Evolutionary conservation across 2,888 invertebrate species (phyloP), one percentile per base, ranked within the genome.

Genomic region (Elysia crispata): DNA sequence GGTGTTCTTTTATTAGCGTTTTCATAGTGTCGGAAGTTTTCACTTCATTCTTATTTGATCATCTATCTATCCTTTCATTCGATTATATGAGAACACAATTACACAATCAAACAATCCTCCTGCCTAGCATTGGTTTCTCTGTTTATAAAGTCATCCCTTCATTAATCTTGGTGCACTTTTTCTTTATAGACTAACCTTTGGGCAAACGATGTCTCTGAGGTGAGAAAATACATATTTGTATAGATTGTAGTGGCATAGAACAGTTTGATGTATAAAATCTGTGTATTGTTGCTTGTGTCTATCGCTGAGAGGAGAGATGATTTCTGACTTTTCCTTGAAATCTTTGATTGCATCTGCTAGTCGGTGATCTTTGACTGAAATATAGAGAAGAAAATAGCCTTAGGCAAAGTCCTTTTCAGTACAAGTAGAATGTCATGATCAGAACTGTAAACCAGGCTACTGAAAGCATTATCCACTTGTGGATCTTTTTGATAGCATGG

Each of bases 171-270:
- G n/a, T n/a, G n/a, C n/a, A n/a, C n/a, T n/a, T n/a, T n/a, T 41
- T 11, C 41, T 41, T 41, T 41, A 3, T 41, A 31, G 15, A 33
- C 70, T 50, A 64, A 76, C 80, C 72, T 80, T 60, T 80, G 76
- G 72, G 49, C 62, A 54, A 13, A 69, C 62, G 8, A 41, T 28
- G 50, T 80, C 80, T 25, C 80, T 60, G 23, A 30, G 72, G 50
- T 79, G 77, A 41, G 85, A 86, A 75, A 89, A 89, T n/a, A 89
- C 89, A 83, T 85, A 87, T 79, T 89, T 86, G 79, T 86, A 90
- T 3, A 90, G 86, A 85, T 89, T 88, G 80, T 87, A 90, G 78
- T 91, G 90, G 28, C 84, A 80, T 77, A 91, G 83, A 54, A 89
- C 86, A 69, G 90, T 89, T 28, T 85, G 84, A 81, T 89, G 90